Evolutionary conservation across 2,113 vertebrate species (phyloP), one percentile per base, ranked within the genome.

Genomic region (Gnathonemus longibarbis): DNA sequence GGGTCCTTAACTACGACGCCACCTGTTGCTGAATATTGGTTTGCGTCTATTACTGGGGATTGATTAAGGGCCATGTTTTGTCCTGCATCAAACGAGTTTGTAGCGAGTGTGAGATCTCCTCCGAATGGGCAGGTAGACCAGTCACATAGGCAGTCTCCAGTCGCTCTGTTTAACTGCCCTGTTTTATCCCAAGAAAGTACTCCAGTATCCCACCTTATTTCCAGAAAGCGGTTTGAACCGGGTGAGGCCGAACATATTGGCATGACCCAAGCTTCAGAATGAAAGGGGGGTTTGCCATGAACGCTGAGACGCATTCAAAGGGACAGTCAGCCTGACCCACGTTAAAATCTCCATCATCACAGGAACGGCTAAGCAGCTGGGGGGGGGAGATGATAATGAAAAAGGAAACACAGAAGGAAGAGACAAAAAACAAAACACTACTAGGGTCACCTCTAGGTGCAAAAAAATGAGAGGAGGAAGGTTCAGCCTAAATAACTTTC

Each of bases 361-460:
- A 2, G 88, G 35, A 45, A 83, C 21, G 9, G 31, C 49, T 24
- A 83, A 11, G 46, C 48, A 52, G 6, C 77, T 1, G 1, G n/a
- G 39, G 21, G 27, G 77, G 24, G 17, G 77, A 5, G 13, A 52
- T 27, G 70, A 52, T 45, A 21, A 53, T 17, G 27, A 46, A 53
- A 48, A 70, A 42, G 13, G 87, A 46, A 66, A n/a, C 39, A 35
- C 9, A 62, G 35, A 45, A 66, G 53, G 52, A 58, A 45, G 50
- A 46, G 42, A 42, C 19, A 9, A 42, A 24, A 50, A 46, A 53
- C 7, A 56, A 56, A 56, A 56, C 31, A 15, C n/a, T 53, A 9
- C n/a, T n/a, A 39, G 49, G 85, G 50, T 77, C 70, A 89, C 88
- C 27, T 89, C 66, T 74, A 53, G 88, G 88, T 56, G 74, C 2